Percentiles rank a stretch among this genome's conserved stretches.
These are phyloP conservation scores for Forbesichthys papilliferus DNA, from an alignment of 2,113 vertebrate genomes.

Conservation along the genomic window DNA sequence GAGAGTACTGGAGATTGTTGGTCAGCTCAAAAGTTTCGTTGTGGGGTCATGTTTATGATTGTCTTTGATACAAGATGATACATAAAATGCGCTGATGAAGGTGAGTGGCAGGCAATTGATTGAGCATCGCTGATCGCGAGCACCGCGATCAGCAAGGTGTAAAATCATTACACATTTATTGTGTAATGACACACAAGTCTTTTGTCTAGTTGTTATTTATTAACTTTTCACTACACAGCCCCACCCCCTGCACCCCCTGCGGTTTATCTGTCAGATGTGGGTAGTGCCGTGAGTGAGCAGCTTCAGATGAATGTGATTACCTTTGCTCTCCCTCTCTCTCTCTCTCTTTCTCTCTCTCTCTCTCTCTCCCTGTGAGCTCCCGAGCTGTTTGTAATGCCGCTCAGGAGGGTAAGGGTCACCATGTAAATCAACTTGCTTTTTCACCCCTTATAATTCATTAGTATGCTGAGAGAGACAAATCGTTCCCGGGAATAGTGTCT, in stretches of 20 bases:
- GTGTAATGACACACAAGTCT: neutral
- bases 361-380: conserved; percentile 27
- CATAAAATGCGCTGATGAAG: conserved; percentile 66
- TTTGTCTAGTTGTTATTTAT: conserved; percentile 56
- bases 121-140: conserved; percentile 65
- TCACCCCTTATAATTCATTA: conserved; percentile 48
- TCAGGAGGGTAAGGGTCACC: conserved; percentile 54
- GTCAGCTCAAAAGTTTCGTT: conserved; percentile 38
- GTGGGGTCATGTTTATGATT: conserved; percentile 47
- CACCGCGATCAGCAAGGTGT: conserved; percentile 54
- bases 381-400: conserved; percentile 54
- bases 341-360: conserved; percentile 14
- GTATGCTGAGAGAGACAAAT: conserved; percentile 33
- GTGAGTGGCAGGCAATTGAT: conserved; percentile 63
- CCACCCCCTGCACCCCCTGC: conserved; percentile 19
- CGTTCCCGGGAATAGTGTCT: conserved; percentile 29
- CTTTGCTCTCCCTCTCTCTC: conserved; percentile 14
- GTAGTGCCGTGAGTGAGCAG: conserved; percentile 40
- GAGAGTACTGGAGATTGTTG: conserved; percentile 33
- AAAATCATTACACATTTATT: conserved; percentile 55
- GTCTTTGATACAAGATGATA: conserved; percentile 68
- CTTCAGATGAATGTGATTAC: conserved; percentile 56
- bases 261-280: conserved; percentile 59
- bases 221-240: conserved; percentile 66
- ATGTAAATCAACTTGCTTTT: conserved; percentile 57